phyloP scores from a whole-genome alignment of 2,888 invertebrate genomes.

The Brenthis hecate region DNA sequence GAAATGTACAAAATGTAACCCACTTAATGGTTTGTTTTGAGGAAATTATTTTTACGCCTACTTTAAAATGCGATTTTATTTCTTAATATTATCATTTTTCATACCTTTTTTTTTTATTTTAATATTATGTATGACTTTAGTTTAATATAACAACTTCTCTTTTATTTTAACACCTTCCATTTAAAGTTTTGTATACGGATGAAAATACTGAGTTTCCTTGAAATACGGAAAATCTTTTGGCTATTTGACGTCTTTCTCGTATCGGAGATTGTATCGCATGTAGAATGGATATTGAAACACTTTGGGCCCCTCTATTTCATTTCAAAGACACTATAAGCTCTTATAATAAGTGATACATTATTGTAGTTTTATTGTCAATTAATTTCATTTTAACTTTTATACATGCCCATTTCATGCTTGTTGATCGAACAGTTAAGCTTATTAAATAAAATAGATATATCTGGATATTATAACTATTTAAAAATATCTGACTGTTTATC shows the following conservation, averaged over 20 bases:
- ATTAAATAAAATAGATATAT: no score
- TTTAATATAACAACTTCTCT: background rate
- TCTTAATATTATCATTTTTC: no score
- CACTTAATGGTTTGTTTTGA: no score
- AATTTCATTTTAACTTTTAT: no score
- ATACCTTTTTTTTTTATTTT: no score
- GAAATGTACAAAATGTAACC: no score
- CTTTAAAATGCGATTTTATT: no score
- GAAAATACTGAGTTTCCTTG: slow-evolving; percentile 26
- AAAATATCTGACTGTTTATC: no score
- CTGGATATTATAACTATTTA: no score
- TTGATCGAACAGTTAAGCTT: no score
- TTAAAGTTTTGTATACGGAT: slow-evolving; percentile 12
- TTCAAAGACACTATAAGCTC: slow-evolving; percentile 27
- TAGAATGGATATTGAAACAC: slow-evolving; percentile 39
- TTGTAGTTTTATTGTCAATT: background rate
- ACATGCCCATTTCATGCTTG: no score
- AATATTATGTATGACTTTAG: background rate
- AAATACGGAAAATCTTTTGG: slow-evolving; percentile 32
- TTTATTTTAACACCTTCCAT: slow-evolving; percentile 7
- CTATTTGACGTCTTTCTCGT: slow-evolving; percentile 35
- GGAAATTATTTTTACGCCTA: no score
- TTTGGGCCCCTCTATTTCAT: slow-evolving; percentile 33
- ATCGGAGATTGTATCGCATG: slow-evolving; percentile 37
- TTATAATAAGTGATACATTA: background rate